These are phyloP conservation scores for Ostrea denselamellosa DNA, from an alignment of 1,140 invertebrate genomes.

Conservation along the genomic window DNA sequence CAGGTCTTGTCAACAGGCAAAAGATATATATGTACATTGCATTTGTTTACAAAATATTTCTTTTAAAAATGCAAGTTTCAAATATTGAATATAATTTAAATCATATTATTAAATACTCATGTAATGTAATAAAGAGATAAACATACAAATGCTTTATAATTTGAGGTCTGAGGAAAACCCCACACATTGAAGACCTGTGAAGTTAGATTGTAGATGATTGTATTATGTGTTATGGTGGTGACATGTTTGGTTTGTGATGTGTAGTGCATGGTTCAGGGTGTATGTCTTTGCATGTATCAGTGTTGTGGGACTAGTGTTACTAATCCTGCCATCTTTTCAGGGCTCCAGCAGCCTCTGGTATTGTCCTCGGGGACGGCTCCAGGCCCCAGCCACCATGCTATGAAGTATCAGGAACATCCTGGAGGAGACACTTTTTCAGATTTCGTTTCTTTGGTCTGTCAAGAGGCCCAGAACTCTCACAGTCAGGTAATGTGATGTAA, in stretches of 20 bases:
- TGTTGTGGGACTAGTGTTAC: slow-evolving; percentile 10
- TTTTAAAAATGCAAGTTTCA: too few relatives aligned
- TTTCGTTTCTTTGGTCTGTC: slow-evolving; percentile 97
- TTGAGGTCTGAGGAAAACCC: too few relatives aligned
- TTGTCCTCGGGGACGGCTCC: slow-evolving; percentile 53
- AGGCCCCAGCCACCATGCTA: slow-evolving; percentile 57
- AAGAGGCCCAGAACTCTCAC: slow-evolving; percentile 91
- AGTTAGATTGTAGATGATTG: not conserved
- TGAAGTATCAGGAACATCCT: slow-evolving; percentile 86
- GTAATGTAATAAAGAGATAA: too few relatives aligned
- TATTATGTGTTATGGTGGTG: not conserved
- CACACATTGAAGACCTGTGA: too few relatives aligned
- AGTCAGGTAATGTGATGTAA: slow-evolving; percentile 84
- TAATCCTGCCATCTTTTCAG: slow-evolving; percentile 44
- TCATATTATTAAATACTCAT: too few relatives aligned
- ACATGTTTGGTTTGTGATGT: slow-evolving; percentile 8
- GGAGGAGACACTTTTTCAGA: slow-evolving; percentile 92
- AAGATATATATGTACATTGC: too few relatives aligned
- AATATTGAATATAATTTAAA: too few relatives aligned
- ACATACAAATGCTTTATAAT: too few relatives aligned
- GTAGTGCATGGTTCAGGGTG: slow-evolving; percentile 22
- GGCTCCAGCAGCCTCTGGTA: slow-evolving; percentile 57
- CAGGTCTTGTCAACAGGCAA: too few relatives aligned
- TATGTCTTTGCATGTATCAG: slow-evolving; percentile 3
- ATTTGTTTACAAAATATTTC: too few relatives aligned